phyloP scores from a whole-genome alignment of 2,888 invertebrate species.

The Synergus umbraculus region DNA sequence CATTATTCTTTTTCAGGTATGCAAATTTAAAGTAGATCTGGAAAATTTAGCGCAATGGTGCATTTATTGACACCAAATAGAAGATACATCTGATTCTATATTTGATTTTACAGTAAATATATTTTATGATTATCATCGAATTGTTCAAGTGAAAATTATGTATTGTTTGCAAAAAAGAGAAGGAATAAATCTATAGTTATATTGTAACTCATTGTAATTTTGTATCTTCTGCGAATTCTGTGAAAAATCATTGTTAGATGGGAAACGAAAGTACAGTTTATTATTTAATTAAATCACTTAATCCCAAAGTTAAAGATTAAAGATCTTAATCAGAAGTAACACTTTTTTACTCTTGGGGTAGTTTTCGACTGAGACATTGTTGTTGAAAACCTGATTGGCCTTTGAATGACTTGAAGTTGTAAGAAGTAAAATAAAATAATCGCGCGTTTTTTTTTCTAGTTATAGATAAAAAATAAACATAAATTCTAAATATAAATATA shows the following conservation, averaged over 20 bases:
- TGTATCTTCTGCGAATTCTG: slow-evolving; percentile 50
- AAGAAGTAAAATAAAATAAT: too few relatives aligned
- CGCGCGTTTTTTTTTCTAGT: neutral
- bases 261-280: slow-evolving; percentile 56
- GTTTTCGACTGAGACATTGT: too few relatives aligned
- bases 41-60: slow-evolving; percentile 6
- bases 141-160: neutral
- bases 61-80: neutral
- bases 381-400: too few relatives aligned
- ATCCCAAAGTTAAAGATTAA: neutral
- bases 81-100: neutral
- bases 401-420: too few relatives aligned
- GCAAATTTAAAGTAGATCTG: slow-evolving; percentile 27
- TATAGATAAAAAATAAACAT: neutral
- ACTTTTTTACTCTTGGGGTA: neutral
- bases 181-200: slow-evolving; percentile 54
- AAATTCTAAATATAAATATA: neutral
- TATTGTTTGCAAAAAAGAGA: slow-evolving; percentile 46
- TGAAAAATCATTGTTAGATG: slow-evolving; percentile 51
- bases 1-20: slow-evolving; percentile 60
- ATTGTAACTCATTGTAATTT: slow-evolving; percentile 31
- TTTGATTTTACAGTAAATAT: slow-evolving; percentile 11
- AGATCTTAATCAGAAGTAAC: neutral
- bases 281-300: slow-evolving; percentile 14
- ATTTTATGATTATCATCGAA: neutral